Conservation (phyloP, 2,113 vertebrate genomes). For the Agelaius phoeniceus region DNA sequence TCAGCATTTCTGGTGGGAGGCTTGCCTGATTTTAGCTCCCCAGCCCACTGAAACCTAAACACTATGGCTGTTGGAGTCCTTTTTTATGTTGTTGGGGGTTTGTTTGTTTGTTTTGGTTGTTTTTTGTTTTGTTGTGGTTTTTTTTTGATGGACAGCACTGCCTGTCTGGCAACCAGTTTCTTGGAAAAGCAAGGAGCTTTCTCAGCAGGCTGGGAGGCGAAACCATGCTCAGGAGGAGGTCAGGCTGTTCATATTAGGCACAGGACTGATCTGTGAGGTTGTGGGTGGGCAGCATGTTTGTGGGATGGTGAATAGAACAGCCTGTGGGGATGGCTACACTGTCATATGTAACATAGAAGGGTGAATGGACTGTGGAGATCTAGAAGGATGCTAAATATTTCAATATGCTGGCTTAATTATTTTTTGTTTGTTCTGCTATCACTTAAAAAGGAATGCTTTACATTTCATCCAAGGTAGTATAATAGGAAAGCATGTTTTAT, state of each 20-base stretch:
- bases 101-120: not conserved
- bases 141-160: not conserved
- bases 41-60: not conserved
- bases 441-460: slow-evolving; percentile 46
- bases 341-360: not conserved
- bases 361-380: not conserved
- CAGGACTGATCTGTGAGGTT: not conserved
- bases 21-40: not conserved
- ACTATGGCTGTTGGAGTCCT: no score
- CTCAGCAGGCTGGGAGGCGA: not conserved
- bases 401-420: not conserved
- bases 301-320: not conserved
- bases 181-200: not conserved
- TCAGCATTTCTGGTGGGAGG: not conserved
- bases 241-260: not conserved
- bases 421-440: not conserved
- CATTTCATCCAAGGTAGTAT: not conserved
- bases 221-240: not conserved
- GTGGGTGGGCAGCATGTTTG: not conserved
- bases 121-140: not conserved
- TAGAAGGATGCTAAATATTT: not conserved
- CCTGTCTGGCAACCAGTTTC: not conserved
- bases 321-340: not conserved
- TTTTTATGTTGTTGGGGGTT: not conserved
- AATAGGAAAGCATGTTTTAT: not conserved